phyloP scores from a whole-genome alignment of 2,797 vertebrate genomes.

The Cyclopterus lumpus region DNA sequence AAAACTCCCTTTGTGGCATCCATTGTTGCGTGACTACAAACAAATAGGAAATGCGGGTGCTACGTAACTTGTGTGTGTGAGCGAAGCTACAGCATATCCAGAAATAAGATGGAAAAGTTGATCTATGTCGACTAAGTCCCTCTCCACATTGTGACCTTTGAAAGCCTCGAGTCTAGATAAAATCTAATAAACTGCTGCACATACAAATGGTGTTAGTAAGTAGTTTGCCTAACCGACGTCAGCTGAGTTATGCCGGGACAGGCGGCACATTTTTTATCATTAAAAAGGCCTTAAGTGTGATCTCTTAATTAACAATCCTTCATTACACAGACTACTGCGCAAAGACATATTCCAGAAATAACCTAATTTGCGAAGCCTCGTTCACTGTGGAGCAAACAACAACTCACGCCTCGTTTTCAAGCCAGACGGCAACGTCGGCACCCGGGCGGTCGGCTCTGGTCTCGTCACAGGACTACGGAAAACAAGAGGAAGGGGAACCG shows the following conservation, averaged over 20 bases:
- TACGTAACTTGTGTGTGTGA: neutral
- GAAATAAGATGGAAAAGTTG: neutral
- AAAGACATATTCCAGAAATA: slow-evolving; percentile 32
- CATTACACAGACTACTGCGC: neutral
- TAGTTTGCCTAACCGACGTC: neutral
- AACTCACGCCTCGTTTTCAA: slow-evolving; percentile 47
- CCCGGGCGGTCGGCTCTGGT: slow-evolving; percentile 22
- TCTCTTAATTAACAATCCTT: slow-evolving; percentile 19
- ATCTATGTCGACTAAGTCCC: neutral
- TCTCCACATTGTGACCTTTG: neutral
- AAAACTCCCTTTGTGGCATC: neutral
- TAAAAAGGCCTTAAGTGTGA: slow-evolving; percentile 2
- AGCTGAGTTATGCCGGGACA: neutral
- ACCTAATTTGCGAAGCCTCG: slow-evolving; percentile 53
- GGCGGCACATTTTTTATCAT: neutral
- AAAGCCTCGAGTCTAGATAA: neutral
- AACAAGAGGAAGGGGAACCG: slow-evolving; percentile 43
- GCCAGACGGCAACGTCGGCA: slow-evolving; percentile 2
- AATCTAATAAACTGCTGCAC: neutral
- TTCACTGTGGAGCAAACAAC: slow-evolving; percentile 49
- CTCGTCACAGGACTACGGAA: slow-evolving; percentile 49
- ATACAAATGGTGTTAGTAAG: neutral
- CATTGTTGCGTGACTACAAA: neutral
- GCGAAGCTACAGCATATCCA: neutral
- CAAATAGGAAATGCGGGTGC: neutral